phyloP scores from a whole-genome alignment of 2,888 invertebrate species.

The Netelia inedita region DNA sequence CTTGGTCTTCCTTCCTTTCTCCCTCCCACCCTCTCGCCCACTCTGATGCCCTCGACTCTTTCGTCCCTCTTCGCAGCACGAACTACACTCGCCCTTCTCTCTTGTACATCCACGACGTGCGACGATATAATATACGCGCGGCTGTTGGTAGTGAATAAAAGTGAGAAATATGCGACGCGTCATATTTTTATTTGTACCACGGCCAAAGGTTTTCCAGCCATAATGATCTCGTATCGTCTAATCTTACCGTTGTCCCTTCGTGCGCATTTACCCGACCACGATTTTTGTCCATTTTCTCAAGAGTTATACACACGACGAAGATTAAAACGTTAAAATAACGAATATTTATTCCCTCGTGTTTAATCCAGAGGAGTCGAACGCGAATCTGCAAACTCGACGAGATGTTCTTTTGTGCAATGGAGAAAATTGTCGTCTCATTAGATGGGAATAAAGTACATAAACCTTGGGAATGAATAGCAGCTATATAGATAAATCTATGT shows the following conservation, averaged over 20 bases:
- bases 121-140: neutral
- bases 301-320: no score
- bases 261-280: no score
- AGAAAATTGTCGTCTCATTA: slow-evolving; percentile 33
- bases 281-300: no score
- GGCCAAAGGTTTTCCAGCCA: neutral
- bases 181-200: slow-evolving; percentile 32
- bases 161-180: slow-evolving; percentile 18
- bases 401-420: neutral
- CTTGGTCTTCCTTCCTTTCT: slow-evolving; percentile 30
- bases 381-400: no score
- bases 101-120: neutral
- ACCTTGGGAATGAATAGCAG: slow-evolving; percentile 26
- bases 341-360: no score
- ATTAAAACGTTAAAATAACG: no score
- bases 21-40: slow-evolving; percentile 15
- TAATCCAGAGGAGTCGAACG: no score
- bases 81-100: neutral
- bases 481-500: neutral
- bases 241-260: no score
- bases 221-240: neutral
- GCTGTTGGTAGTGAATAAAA: slow-evolving; percentile 31
- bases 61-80: slow-evolving; percentile 19
- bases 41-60: slow-evolving; percentile 22
- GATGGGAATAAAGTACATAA: slow-evolving; percentile 9